Evolutionary conservation across 2,797 vertebrate genomes (phyloP).

Genomic region (Oceanodroma leucorhoa): DNA sequence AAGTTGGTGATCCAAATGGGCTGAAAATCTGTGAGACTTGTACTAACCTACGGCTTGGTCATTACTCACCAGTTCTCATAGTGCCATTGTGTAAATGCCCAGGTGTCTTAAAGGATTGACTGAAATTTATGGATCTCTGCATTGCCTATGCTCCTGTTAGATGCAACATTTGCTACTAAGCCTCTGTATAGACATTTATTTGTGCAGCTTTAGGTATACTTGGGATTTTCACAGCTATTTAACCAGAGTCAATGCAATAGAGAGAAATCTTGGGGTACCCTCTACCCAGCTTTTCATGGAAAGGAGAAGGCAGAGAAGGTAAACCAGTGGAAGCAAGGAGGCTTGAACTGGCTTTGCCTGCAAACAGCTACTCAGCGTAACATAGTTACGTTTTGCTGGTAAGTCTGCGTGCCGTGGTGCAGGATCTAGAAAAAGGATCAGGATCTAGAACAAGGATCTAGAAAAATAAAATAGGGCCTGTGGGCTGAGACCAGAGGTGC

Average conservation of each 20-base stretch:
- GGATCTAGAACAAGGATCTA: background rate
- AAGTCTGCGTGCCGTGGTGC: fast-evolving
- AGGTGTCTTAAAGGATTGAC: background rate
- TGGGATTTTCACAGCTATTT: background rate
- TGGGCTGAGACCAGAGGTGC: background rate
- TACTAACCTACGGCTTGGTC: background rate
- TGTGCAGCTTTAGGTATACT: background rate
- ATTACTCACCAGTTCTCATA: background rate
- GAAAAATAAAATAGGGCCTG: background rate
- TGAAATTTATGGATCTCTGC: background rate
- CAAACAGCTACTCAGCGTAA: background rate
- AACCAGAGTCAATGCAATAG: background rate
- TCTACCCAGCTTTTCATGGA: background rate
- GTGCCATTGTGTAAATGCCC: background rate
- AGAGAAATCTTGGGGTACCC: background rate
- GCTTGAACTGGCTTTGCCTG: background rate
- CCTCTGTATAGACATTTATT: background rate
- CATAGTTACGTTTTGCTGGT: background rate
- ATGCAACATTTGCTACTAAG: background rate
- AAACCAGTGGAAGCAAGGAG: background rate
- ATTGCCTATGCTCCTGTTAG: background rate
- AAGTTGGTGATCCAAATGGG: background rate
- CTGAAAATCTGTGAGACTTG: background rate
- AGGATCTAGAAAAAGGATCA: too few relatives aligned
- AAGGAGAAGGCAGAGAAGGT: background rate